Conservation (phyloP, 2,888 invertebrate species). For the Hedychridium roseum region DNA sequence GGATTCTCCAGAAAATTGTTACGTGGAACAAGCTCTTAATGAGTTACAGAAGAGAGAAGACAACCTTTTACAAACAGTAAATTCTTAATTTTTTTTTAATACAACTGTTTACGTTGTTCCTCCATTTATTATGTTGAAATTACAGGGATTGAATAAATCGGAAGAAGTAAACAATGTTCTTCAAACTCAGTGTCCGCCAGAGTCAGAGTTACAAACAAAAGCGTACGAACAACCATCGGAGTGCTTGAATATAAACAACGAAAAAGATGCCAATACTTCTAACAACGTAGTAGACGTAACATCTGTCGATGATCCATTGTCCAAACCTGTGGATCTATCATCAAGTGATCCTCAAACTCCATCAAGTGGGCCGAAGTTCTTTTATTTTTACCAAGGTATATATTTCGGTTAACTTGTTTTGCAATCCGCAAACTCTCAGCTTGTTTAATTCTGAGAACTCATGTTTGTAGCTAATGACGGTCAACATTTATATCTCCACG, state of each 20-base stretch:
- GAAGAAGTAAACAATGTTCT: no score
- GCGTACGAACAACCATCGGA: no score
- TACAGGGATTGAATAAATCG: no score
- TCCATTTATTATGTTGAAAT: no score
- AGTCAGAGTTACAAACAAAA: no score
- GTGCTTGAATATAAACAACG: no score
- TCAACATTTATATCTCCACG: constrained; percentile 90
- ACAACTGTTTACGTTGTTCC: constrained; percentile 1
- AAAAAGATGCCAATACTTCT: no score
- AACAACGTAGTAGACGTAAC: no score
- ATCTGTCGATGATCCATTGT: no score
- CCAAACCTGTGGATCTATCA: no score
- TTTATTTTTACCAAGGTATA: constrained; percentile 85
- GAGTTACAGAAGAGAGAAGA: constrained; percentile 69
- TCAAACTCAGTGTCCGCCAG: no score
- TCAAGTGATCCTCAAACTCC: no score
- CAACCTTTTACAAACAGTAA: constrained; percentile 32
- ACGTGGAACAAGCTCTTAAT: constrained; percentile 83
- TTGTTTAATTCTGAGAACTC: constrained; percentile 1
- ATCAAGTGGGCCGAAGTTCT: constrained; percentile 66
- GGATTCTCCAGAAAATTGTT: constrained; percentile 83
- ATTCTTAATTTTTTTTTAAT: constrained; percentile 8
- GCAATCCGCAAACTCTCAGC: neutral
- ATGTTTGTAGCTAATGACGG: constrained; percentile 81
- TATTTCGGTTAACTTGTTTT: neutral